Conservation (phyloP, 2,797 vertebrate species). For the Chaetophractus vellerosus region DNA sequence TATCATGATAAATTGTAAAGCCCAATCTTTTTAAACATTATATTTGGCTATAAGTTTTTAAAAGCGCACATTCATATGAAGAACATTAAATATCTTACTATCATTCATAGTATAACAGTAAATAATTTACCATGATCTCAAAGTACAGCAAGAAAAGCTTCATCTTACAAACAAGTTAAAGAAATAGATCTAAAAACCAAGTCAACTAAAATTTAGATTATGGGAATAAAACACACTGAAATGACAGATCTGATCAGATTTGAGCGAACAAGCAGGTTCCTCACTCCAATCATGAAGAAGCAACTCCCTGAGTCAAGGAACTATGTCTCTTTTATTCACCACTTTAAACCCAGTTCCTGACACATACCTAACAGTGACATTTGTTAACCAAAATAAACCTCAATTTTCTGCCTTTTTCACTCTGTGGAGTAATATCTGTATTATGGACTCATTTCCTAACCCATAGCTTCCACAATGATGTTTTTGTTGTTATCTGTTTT, state of each 20-base stretch:
- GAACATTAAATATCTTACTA: conserved; percentile 1
- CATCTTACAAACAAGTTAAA: neutral
- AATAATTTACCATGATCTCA: neutral
- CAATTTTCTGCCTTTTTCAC: neutral
- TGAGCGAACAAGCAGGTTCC: neutral
- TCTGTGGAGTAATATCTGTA: neutral
- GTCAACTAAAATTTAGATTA: neutral
- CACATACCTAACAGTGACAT: neutral
- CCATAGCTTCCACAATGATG: neutral
- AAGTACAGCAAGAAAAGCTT: conserved; percentile 47
- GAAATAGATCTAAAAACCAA: neutral
- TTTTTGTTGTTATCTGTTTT: neutral
- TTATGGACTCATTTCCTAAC: neutral
- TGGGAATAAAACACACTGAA: neutral
- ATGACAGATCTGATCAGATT: neutral
- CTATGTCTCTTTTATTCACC: neutral
- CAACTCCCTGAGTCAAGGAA: neutral
- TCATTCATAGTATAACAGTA: conserved; percentile 34
- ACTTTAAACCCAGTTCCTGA: neutral
- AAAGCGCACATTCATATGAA: neutral
- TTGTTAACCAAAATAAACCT: conserved; percentile 41
- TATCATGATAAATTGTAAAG: neutral
- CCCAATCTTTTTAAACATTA: neutral
- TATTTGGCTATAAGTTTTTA: neutral
- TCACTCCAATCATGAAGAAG: conserved; percentile 1